Base-by-base conservation (phyloP, 2,113 vertebrate species). In the Microcebus murinus region DNA sequence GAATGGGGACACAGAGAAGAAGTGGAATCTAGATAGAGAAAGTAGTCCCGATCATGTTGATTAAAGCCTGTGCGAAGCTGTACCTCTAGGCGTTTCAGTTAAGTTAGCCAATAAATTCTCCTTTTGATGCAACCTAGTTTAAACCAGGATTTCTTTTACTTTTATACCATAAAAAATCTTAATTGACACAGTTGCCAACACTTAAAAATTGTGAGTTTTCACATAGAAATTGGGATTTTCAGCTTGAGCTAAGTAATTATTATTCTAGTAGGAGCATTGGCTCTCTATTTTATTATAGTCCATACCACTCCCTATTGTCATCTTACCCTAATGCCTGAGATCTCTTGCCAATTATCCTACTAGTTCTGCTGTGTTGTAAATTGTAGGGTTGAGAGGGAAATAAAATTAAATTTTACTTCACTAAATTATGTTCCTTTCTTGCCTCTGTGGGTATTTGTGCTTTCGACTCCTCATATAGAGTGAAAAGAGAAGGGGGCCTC, bases 111-210 rank as follows among this genome's bases (percentile, higher is more conserved):
- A 9, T 70, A 50, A 6, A 80, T 71, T 92, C 34, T 63, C 63
- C 31, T 96, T 95, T 90, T 14, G 18, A 29, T 90, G 4, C 85
- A 81, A 79, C 31, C 8, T 45, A 67, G 2, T 95, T 84, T 50
- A 45, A 92, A 85, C 34, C 34, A 92, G 42, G 27, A 70, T 74
- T 97, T 83, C 48, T 79, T 94, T 96, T 57, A 63, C 55, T 96
- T 55, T 55, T 39, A 27, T 55, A 67, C 20, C 42, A 83, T 12
- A 91, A 91, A 85, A 11, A 85, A 39, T 61, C 31, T 87, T 94
- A 94, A 92, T 63, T 81, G 65, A 86, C 71, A 7, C 7, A 65
- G 36, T 92, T 94, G 52, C 79, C 87, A 85, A 50, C 9, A 84
- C 63, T 74, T 48, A 63, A 91, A 76, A 65, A 81, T 42, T 4